Percentiles rank a stretch among this genome's conserved stretches.
Conservation (phyloP, 2,113 vertebrate species). For the Mormyrus iriodes region DNA sequence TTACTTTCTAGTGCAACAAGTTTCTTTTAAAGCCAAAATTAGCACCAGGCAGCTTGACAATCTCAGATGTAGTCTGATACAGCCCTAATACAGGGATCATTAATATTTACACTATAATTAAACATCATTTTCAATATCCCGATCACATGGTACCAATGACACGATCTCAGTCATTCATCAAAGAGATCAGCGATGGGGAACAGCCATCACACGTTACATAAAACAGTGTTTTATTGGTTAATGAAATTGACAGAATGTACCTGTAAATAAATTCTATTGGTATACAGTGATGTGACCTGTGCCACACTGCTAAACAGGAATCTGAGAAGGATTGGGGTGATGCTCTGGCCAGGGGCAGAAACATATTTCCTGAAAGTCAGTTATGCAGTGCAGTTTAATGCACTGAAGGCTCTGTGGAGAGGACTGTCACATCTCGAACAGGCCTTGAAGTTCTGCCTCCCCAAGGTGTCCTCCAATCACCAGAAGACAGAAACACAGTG, state of each 20-base stretch:
- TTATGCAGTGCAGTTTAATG: background rate
- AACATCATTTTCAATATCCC: background rate
- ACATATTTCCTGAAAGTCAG: background rate
- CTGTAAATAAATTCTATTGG: background rate
- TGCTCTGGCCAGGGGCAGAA: background rate
- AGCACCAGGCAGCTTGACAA: constrained; percentile 1
- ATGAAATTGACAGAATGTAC: background rate
- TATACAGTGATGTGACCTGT: background rate
- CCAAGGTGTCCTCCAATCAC: background rate
- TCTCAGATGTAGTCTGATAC: background rate
- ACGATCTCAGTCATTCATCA: background rate
- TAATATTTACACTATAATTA: background rate
- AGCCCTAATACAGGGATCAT: background rate
- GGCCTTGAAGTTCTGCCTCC: background rate
- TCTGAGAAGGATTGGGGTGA: background rate
- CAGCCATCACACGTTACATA: background rate
- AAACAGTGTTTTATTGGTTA: background rate
- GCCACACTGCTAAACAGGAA: background rate
- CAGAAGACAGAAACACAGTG: background rate
- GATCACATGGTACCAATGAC: background rate
- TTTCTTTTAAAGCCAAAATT: constrained; percentile 12
- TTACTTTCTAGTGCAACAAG: constrained; percentile 13
- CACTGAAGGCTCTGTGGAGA: background rate
- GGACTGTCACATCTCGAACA: background rate
- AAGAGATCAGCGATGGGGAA: background rate